Evolutionary conservation across 2,888 invertebrate genomes (phyloP), one percentile per base, ranked within the genome.

Genomic region (Macrophya alboannulata): DNA sequence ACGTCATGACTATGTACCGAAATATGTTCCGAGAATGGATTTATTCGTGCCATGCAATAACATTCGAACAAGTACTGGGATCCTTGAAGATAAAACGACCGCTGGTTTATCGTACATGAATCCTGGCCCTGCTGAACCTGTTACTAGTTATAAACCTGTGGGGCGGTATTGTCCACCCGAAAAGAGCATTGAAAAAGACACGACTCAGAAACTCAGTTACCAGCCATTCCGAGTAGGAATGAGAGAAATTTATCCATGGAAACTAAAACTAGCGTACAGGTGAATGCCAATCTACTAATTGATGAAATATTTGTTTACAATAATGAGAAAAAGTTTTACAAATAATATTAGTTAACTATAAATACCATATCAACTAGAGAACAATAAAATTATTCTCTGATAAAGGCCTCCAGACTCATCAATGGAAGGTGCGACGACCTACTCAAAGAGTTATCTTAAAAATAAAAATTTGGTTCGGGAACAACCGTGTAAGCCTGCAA

Each of bases 121-220:
- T 87, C 93, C 93, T 12, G 93, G 92, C 15, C 87, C 84, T 37
- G 87, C 89, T 0, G 89, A 91, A 31, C 92, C 91, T 43, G 88
- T 90, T 0, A 25, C 84, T 4, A 94, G 90, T 86, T 94, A 90
- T 86, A 94, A 92, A 84, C 94, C 94, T 0, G 37, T 86, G 4
- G 83, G 85, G 25, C 89, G 88, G 40, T 94, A 93, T 84, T 87
- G 88, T 76, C 90, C 89, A n/a, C 91, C 93, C 0, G 87, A 86
- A 0, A 89, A 90, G 21, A 90, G 91, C 12, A 86, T 92, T 1
- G 84, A 89, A 3, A 89, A 90, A 9, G 91, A 92, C 4, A 94
- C 94, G 1, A 93, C 94, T 0, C 92, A 93, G 37, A 93, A 92
- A 85, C 86, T 93, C 72, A 94, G 94, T 72, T 94, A 91, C 86